A percentile compares a stretch with the other conserved stretches of the same genome.
These are phyloP conservation scores for Cephus nigrinus DNA, from an alignment of 2,888 invertebrate species.

Conservation along the genomic window DNA sequence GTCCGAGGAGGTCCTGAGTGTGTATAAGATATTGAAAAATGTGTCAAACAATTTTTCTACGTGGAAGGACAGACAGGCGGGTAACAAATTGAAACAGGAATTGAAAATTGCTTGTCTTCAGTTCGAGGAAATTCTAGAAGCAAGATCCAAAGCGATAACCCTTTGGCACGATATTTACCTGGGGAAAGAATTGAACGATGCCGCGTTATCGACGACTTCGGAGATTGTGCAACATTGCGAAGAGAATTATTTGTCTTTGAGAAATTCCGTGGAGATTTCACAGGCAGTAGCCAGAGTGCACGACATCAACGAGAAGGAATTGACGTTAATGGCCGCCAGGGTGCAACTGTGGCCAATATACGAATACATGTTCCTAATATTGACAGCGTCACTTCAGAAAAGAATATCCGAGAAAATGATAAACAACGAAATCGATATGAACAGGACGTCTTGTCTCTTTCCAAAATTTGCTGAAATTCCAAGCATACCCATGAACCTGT, in stretches of 20 bases:
- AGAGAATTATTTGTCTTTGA: constrained; percentile 27
- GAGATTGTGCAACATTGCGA: constrained; percentile 33
- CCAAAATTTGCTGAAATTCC: constrained; percentile 43
- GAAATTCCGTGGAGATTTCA: constrained; percentile 28
- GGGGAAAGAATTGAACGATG: constrained; percentile 29
- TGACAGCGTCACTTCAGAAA: constrained; percentile 46
- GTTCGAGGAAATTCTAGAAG: constrained; percentile 28
- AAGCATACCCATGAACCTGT: constrained; percentile 47
- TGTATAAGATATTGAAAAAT: constrained; percentile 31
- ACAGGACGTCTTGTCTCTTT: constrained; percentile 16
- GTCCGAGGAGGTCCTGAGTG: constrained; percentile 34
- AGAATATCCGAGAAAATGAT: constrained; percentile 29
- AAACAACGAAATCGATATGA: neutral
- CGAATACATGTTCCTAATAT: constrained; percentile 68
- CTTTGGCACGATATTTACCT: constrained; percentile 44
- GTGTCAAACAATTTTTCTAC: constrained; percentile 34
- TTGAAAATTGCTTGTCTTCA: constrained; percentile 41
- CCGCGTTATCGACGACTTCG: constrained; percentile 19
- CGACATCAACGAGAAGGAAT: constrained; percentile 25
- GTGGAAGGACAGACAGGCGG: constrained; percentile 28
- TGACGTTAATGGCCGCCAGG: constrained; percentile 48
- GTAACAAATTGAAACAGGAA: constrained; percentile 27
- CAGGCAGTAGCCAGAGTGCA: constrained; percentile 19
- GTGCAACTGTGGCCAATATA: constrained; percentile 72
- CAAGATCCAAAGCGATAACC: constrained; percentile 33